phyloP scores from a whole-genome alignment of 2,113 vertebrate genomes.

The Hippocampus zosterae region DNA sequence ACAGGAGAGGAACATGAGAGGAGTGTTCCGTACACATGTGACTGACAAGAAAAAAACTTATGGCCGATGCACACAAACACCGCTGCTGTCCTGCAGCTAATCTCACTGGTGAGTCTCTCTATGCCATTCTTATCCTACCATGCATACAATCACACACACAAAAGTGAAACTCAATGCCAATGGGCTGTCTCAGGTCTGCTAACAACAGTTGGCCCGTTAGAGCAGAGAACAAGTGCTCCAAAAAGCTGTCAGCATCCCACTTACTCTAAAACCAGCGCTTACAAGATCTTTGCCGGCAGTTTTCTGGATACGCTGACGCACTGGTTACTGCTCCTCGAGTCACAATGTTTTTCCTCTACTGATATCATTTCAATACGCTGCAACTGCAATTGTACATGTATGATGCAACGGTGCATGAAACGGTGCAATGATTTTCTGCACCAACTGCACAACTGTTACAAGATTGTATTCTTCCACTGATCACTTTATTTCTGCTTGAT shows the following conservation, averaged over 20 bases:
- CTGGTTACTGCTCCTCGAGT: constrained; percentile 34
- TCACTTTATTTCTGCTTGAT: too few species aligned
- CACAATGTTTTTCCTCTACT: constrained; percentile 21
- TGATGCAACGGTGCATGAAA: too few species aligned
- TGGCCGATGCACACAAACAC: constrained; percentile 59
- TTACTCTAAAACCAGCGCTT: constrained; percentile 64
- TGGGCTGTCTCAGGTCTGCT: constrained; percentile 66
- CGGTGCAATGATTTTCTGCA: too few species aligned
- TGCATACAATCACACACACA: constrained; percentile 24
- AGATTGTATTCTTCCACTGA: too few species aligned
- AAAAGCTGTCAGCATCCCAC: constrained; percentile 69
- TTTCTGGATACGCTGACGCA: constrained; percentile 58
- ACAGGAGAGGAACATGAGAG: constrained; percentile 10
- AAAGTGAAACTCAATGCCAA: constrained; percentile 53
- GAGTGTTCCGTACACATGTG: constrained; percentile 30
- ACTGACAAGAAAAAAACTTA: constrained; percentile 53
- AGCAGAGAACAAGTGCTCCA: constrained; percentile 57
- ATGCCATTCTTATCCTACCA: constrained; percentile 41
- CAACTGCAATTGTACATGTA: not conserved
- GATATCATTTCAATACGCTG: constrained; percentile 8
- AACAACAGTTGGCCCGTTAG: constrained; percentile 67
- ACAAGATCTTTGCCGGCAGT: constrained; percentile 58
- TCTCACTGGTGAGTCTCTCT: constrained; percentile 55
- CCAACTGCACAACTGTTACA: too few species aligned
- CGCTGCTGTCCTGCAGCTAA: constrained; percentile 68